Conservation (phyloP, 2,113 vertebrate species). For the Plestiodon gilberti region DNA sequence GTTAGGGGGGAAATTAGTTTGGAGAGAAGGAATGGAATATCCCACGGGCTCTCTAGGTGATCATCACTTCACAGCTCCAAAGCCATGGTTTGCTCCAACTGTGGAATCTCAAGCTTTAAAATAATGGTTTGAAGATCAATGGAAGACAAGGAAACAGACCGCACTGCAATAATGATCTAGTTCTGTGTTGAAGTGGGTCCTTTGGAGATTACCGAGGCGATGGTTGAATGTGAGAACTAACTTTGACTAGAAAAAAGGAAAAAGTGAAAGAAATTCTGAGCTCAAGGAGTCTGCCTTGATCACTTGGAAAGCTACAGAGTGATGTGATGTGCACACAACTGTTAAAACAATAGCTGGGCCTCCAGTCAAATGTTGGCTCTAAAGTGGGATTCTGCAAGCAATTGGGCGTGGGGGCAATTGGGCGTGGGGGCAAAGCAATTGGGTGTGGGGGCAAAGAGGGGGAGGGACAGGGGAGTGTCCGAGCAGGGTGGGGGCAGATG, state of each 20-base stretch:
- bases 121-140: background rate
- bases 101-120: background rate
- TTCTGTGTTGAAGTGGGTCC: background rate
- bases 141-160: background rate
- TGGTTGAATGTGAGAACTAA: accelerated
- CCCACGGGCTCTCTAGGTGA: no score
- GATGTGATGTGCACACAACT: background rate
- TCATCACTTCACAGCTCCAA: no score
- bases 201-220: accelerated
- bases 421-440: no score
- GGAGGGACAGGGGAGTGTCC: no score
- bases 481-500: no score
- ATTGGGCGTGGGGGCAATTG: no score
- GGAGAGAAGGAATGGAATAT: background rate
- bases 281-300: background rate
- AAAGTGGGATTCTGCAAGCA: background rate
- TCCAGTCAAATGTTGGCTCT: background rate
- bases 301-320: accelerated
- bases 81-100: no score
- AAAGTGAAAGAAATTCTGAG: no score
- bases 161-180: background rate
- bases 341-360: conserved; percentile 23
- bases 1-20: background rate
- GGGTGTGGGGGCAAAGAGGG: no score
- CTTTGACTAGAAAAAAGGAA: background rate